Conservation (phyloP, 1,140 invertebrate genomes). For the Eupristina koningsbergeri region DNA sequence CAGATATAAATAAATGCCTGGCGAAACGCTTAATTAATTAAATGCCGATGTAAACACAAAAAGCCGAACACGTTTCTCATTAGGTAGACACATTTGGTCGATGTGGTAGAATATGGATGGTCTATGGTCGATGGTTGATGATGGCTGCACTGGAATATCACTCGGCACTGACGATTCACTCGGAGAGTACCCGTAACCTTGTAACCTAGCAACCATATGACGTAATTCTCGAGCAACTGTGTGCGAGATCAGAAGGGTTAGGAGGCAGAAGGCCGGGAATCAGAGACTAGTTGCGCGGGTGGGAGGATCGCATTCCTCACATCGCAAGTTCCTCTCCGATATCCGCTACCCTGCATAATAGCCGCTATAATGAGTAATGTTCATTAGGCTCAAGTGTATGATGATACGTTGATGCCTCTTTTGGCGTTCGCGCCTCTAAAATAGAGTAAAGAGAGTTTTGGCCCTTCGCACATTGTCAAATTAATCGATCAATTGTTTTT, state of each 20-base stretch:
- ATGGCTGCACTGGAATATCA: neutral
- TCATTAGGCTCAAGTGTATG: no score
- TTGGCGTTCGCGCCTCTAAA: neutral
- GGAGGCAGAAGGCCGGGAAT: neutral
- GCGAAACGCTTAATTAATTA: no score
- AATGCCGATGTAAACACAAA: neutral
- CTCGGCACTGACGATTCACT: neutral
- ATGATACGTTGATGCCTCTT: neutral
- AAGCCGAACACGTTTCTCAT: no score
- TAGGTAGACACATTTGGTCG: no score
- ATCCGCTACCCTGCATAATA: no score
- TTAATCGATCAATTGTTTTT: conserved; percentile 21
- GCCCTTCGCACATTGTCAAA: neutral
- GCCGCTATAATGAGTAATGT: conserved; percentile 8
- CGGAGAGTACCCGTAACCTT: conserved; percentile 6
- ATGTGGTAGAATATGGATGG: no score
- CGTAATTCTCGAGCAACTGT: neutral
- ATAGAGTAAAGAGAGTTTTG: neutral
- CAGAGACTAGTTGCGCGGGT: no score
- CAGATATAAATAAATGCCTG: neutral
- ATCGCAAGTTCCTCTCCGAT: no score
- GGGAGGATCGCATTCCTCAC: no score
- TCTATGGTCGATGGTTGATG: no score
- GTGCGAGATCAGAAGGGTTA: conserved; percentile 3
- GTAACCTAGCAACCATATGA: conserved; percentile 27